Percentiles rank a stretch among this genome's conserved stretches.
Evolutionary conservation across 2,888 invertebrate species (phyloP).

Genomic region (Antitype chi): DNA sequence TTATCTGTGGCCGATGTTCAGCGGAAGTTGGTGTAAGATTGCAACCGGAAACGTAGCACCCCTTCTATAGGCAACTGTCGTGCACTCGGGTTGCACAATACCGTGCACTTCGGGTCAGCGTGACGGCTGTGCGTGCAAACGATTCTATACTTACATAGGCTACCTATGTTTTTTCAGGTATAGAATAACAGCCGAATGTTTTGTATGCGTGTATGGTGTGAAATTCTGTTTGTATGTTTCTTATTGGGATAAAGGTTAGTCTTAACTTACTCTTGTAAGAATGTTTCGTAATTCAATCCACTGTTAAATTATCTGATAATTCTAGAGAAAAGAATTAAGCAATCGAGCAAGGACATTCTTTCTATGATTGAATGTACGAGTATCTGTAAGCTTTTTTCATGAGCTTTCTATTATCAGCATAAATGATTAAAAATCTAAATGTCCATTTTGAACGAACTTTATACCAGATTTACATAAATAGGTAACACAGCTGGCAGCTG

Average conservation of each 20-base stretch:
- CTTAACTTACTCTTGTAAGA: not conserved
- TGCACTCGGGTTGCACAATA: constrained; percentile 75
- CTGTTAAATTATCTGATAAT: not conserved
- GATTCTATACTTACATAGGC: not conserved
- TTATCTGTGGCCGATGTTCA: constrained; percentile 61
- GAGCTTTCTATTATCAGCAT: not conserved
- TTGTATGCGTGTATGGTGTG: not conserved
- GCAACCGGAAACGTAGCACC: constrained; percentile 84
- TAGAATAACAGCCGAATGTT: not conserved
- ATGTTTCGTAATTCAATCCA: not conserved
- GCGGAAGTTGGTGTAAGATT: constrained; percentile 87
- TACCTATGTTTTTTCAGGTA: constrained; percentile 12
- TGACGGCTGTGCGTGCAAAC: constrained; percentile 28
- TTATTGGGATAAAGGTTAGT: not conserved
- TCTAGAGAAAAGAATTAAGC: not conserved
- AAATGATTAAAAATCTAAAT: not conserved
- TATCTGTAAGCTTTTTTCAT: not conserved
- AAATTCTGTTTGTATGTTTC: not conserved
- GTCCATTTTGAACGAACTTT: not conserved
- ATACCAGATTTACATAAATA: not conserved
- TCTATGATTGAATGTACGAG: not conserved
- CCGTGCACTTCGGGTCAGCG: constrained; percentile 45
- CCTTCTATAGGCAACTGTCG: constrained; percentile 73
- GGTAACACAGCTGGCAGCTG: constrained; percentile 10
- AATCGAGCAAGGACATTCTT: not conserved